Base-by-base conservation (phyloP, 1,140 invertebrate genomes). In the Nilaparvata lugens region DNA sequence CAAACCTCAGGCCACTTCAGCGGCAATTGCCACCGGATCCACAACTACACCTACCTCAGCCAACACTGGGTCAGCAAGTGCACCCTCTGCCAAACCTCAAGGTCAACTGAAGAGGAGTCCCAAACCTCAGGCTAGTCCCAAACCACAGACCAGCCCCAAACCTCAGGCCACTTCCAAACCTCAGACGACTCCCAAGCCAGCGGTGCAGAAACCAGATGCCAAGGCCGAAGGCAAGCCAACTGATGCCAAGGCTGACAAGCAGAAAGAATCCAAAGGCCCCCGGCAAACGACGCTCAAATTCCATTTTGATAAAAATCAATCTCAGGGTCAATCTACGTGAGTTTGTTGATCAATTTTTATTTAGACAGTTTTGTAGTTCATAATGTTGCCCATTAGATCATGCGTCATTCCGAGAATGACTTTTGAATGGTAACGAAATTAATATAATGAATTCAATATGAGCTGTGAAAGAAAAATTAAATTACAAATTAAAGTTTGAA, bases 1-100 rank as follows among this genome's bases (percentile, higher is more conserved):
- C 31, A 51, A 61, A 58, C 56, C 54, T 48, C n/a, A 13, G 18
- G 58, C 52, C 16, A 54, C 35, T 13, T 51, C 52, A 2, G 45
- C 45, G 2, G 6, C 16, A 18, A 18, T 35, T 35, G 40, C 18
- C 2, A 28, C 56, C 23, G 23, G 40, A 52, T 31, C 35, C n/a
- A 58, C 42, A 18, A 19, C 23, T 6, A 48, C 16, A 16, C 5
- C 43, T 11, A 18, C n/a, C 13, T n/a, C 18, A 14, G 14, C 28
- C 25, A 45, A 40, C 24, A 55, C 42, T 21, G 42, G 40, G n/a
- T 21, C 52, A 24, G 31, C 31, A 45, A 53, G 28, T 13, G 13
- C 48, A 16, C 51, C 59, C 45, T 43, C 31, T 24, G 0, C 51
- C n/a, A 9, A 40, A 38, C 13, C 25, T 13, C 19, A 52, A 28